These are phyloP conservation scores for Calliphora vomitoria DNA, from an alignment of 2,888 invertebrate species.

Conservation along the genomic window DNA sequence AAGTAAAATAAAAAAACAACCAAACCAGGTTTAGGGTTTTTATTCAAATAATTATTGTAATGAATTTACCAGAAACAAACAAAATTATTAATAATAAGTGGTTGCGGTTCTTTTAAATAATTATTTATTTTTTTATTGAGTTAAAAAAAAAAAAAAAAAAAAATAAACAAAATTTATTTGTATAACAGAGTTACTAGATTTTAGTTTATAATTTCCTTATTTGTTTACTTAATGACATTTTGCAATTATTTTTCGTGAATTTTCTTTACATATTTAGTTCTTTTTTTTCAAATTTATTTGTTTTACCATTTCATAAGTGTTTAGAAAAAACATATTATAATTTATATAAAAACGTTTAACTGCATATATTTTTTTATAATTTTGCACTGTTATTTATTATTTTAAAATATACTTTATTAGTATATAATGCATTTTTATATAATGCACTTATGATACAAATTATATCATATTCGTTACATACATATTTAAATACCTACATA, in stretches of 20 bases:
- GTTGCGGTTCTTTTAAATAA: constrained; percentile 84
- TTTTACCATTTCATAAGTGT: constrained; percentile 48
- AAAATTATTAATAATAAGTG: constrained; percentile 79
- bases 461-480: constrained; percentile 21
- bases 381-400: constrained; percentile 59
- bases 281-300: constrained; percentile 46
- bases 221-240: constrained; percentile 55
- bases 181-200: constrained; percentile 71
- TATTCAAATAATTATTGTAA: constrained; percentile 67
- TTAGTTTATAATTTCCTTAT: constrained; percentile 70
- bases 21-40: constrained; percentile 68
- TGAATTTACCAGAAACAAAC: constrained; percentile 72
- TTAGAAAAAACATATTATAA: constrained; percentile 20
- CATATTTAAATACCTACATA: neutral
- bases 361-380: constrained; percentile 70
- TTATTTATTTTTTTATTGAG: constrained; percentile 61
- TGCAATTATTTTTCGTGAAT: constrained; percentile 82
- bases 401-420: constrained; percentile 42
- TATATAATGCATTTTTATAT: constrained; percentile 59
- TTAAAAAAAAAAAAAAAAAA: no score
- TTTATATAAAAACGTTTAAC: constrained; percentile 68
- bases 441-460: constrained; percentile 43
- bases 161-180: constrained; percentile 43
- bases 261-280: constrained; percentile 72
- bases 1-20: constrained; percentile 25